Conservation (phyloP, 35 echinoderm and acorn worm species). For the Lytechinus variegatus region DNA sequence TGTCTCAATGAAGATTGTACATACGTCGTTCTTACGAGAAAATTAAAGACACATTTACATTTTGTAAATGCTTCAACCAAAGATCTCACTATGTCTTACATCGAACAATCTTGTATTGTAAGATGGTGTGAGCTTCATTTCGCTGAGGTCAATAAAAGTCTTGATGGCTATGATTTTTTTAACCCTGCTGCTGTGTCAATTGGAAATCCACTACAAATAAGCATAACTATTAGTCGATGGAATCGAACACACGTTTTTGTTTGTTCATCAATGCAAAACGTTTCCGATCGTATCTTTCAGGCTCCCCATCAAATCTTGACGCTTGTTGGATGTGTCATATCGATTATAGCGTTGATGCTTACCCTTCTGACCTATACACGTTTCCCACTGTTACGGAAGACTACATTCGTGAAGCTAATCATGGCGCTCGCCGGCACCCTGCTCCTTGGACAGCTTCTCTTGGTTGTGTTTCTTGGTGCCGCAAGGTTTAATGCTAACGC, state of each 20-base stretch:
- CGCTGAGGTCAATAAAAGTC: not conserved
- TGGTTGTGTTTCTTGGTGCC: not conserved
- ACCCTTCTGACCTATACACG: not conserved
- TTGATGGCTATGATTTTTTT: not conserved
- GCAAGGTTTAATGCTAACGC: not conserved
- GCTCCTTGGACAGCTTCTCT: not conserved
- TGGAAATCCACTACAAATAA: not conserved
- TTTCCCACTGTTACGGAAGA: not conserved
- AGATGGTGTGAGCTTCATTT: not conserved
- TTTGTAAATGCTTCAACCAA: not conserved
- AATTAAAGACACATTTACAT: not conserved
- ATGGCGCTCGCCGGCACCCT: not conserved
- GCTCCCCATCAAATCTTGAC: not conserved
- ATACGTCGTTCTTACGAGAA: not conserved
- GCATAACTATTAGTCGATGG: not conserved
- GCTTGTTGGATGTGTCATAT: not conserved
- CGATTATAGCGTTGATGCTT: not conserved
- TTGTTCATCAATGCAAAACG: not conserved
- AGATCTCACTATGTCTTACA: not conserved
- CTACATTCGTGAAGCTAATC: slow-evolving; percentile 2
- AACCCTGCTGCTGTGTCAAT: not conserved
- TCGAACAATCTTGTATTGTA: not conserved
- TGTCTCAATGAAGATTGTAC: not conserved
- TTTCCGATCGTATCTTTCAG: not conserved
- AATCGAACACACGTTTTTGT: not conserved